phyloP scores from a whole-genome alignment of 2,888 invertebrate genomes.

The Hypercompe scribonia region DNA sequence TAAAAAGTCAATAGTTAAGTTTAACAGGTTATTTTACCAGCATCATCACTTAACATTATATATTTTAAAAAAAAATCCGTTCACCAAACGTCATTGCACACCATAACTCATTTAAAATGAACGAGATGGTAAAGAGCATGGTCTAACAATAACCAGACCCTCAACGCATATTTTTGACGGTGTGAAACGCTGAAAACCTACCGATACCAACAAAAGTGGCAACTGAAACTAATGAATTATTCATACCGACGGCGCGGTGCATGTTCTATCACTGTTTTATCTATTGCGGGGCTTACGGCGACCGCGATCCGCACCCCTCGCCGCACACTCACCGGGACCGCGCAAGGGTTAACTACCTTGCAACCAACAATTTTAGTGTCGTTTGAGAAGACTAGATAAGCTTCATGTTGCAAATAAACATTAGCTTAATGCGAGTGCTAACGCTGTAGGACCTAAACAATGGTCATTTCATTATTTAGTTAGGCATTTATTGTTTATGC shows the following conservation, averaged over 20 bases:
- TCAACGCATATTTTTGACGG: constrained; percentile 83
- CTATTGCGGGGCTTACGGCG: constrained; percentile 83
- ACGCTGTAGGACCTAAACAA: constrained; percentile 73
- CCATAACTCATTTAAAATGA: constrained; percentile 66
- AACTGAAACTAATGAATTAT: constrained; percentile 87
- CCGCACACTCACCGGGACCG: constrained; percentile 60
- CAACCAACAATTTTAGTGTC: constrained; percentile 81
- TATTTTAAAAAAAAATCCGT: constrained; percentile 39
- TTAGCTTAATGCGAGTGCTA: constrained; percentile 76
- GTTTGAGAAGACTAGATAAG: constrained; percentile 83
- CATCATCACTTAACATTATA: neutral
- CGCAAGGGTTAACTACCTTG: constrained; percentile 84
- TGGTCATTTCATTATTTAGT: constrained; percentile 55
- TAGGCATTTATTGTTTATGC: constrained; percentile 45
- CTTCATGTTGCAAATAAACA: constrained; percentile 80
- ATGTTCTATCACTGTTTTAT: constrained; percentile 88
- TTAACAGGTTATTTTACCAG: neutral
- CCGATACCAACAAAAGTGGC: constrained; percentile 86
- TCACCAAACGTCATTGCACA: constrained; percentile 52
- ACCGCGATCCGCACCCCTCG: constrained; percentile 67
- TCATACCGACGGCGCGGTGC: constrained; percentile 85
- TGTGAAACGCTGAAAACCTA: constrained; percentile 85
- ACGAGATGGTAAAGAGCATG: constrained; percentile 71
- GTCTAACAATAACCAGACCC: constrained; percentile 80
- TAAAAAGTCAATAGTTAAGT: neutral